Evolutionary conservation across 2,888 invertebrate genomes (phyloP).

Genomic region (Drosophila neonasuta): DNA sequence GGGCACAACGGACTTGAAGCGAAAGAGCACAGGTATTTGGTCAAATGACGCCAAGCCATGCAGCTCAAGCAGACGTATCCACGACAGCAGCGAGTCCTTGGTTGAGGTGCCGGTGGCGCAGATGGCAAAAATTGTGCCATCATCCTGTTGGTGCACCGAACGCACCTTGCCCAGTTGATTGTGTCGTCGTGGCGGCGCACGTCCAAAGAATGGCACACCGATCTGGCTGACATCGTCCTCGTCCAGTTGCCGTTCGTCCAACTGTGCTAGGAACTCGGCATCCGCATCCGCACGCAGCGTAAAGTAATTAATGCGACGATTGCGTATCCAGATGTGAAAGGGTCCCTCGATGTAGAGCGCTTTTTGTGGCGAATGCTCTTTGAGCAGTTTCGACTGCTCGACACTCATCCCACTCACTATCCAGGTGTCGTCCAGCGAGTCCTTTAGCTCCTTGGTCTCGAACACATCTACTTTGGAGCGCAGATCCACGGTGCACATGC

Average conservation of each 20-base stretch:
- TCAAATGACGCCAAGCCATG: constrained; percentile 88
- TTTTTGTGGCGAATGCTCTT: constrained; percentile 85
- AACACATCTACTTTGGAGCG: constrained; percentile 86
- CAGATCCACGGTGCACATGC: constrained; percentile 92
- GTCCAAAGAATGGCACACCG: constrained; percentile 84
- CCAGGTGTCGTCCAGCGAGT: constrained; percentile 94
- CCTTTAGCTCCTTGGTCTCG: constrained; percentile 87
- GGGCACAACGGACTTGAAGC: constrained; percentile 85
- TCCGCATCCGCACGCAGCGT: constrained; percentile 88
- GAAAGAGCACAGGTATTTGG: constrained; percentile 92
- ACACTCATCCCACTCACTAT: constrained; percentile 93
- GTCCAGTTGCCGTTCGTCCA: constrained; percentile 82
- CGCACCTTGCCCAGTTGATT: constrained; percentile 83
- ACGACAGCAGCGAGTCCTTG: constrained; percentile 95
- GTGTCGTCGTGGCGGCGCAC: constrained; percentile 82
- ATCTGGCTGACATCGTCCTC: constrained; percentile 89
- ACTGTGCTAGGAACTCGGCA: constrained; percentile 80
- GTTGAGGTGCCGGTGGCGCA: constrained; percentile 96
- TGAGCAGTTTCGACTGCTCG: constrained; percentile 87
- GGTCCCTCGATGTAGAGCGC: constrained; percentile 93
- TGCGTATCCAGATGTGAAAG: constrained; percentile 89
- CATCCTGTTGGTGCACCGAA: constrained; percentile 95
- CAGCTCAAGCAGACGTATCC: constrained; percentile 91
- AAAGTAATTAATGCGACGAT: constrained; percentile 91
- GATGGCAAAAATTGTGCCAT: constrained; percentile 92